Base-by-base conservation (phyloP, 2,888 invertebrate species). In the Xestia rhomboidea region DNA sequence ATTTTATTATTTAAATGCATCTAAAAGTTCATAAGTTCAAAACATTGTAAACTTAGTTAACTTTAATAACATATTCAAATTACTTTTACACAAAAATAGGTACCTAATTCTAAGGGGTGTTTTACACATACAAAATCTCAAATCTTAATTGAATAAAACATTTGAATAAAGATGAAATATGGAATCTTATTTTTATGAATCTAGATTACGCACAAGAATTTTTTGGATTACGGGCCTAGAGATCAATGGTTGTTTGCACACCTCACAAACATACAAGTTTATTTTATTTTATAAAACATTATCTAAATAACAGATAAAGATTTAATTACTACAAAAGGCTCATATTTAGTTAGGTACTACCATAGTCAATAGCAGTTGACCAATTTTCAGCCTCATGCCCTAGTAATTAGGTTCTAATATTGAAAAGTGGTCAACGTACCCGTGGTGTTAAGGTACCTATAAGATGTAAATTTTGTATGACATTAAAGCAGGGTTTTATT, bases 11-110 rank as follows among this genome's bases (percentile, higher is more conserved):
- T 54, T 81, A 81, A 81, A 78, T 73, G 46, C 57, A 68, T 79
- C 79, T 83, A 68, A 77, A 79, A 83, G 24, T 77, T 64, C 63
- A 68, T 57, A 82, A 68, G 44, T 68, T 76, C 21, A 27, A 41
- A 41, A 57, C 49, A 60, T 64, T 38, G 24, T 63, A 41, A 41
- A n/a, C 34, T 64, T n/a, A 38, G 2, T 44, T 30, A 57, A 27
- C 38, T 62, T 76, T 27, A 75, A 34, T 46, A 60, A 51, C 18
- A 60, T 67, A 79, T 44, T n/a, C 21, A 30, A 63, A 11, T n/a
- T 69, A 78, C n/a, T 69, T n/a, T 41, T 69, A 70, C 34, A 44
- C 41, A 49, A 27, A 80, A 49, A 66, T 57, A 41, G 18, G 38
- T 57, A 15, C 57, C 6, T 51, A 71, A 24, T 46, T 54, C 10